phyloP scores from a whole-genome alignment of 2,888 invertebrate species.

The Trisateles emortualis region DNA sequence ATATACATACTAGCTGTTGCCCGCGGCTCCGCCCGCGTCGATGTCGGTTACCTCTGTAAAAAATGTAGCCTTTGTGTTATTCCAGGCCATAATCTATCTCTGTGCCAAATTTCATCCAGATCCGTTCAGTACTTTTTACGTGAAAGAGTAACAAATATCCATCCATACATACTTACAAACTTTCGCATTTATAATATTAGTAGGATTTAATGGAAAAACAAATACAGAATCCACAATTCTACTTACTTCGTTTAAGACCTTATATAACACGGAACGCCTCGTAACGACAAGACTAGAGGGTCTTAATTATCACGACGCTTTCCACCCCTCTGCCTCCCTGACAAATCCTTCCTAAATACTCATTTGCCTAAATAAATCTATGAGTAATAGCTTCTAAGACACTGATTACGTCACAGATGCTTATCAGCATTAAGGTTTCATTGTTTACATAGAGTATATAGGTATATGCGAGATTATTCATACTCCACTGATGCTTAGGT shows the following conservation, averaged over 20 bases:
- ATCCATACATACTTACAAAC: too few species aligned
- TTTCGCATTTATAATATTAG: too few species aligned
- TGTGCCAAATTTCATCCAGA: too few species aligned
- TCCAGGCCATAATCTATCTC: too few species aligned
- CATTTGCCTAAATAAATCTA: conserved; percentile 20
- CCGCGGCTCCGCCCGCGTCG: too few species aligned
- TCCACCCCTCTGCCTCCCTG: background rate
- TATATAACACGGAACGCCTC: conserved; percentile 1
- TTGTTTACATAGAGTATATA: background rate
- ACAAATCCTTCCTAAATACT: conserved; percentile 7
- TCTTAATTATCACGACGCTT: conserved; percentile 9
- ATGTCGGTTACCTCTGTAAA: too few species aligned
- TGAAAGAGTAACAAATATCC: too few species aligned
- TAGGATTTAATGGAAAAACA: background rate
- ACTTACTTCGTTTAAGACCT: background rate
- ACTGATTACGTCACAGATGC: background rate
- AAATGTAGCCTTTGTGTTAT: too few species aligned
- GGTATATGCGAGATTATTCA: background rate
- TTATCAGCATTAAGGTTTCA: background rate
- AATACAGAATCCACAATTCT: background rate
- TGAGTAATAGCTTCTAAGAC: conserved; percentile 5
- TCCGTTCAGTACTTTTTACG: too few species aligned
- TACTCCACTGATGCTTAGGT: too few species aligned
- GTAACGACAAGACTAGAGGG: conserved; percentile 1
- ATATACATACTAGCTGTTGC: too few species aligned